Evolutionary conservation across 2,888 invertebrate species (phyloP), one percentile per base, ranked within the genome.

Genomic region (Rosalia funebris): DNA sequence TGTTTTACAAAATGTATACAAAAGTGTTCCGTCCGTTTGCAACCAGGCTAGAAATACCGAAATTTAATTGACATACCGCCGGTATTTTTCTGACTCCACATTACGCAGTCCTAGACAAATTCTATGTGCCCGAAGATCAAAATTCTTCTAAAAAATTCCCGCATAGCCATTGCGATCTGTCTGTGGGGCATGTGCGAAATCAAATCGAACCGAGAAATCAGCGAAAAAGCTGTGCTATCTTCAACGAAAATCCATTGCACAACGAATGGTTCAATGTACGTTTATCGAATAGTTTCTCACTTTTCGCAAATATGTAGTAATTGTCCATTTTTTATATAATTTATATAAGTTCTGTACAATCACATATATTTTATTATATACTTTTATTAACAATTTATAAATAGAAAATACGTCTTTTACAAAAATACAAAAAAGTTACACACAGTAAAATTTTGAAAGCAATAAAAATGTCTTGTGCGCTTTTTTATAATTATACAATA

Each of bases 61-160:
- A 61, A 50, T 45, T 54, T 78, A 79, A 79, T 78, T 79, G 78
- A 79, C 78, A 71, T 68, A 66, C 64, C 65, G 69, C 60, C 71
- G 77, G 76, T 76, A 76, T 75, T 73, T 70, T 65, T 71, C 76
- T 77, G 79, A 77, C 78, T 73, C 71, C 69, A 71, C 76, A 77
- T 77, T 72, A 71, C 75, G 80, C 80, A 80, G 79, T 79, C 79
- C 79, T 80, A 80, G 73, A 78, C 74, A 79, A 78, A 76, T 74
- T 75, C 80, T 81, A 81, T 79, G 79, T 80, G 79, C 79, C 75
- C 76, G 77, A 77, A 77, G 79, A 77, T 74, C 73, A 73, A 62
- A 61, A 73, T 75, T 76, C 74, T 76, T 73, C 71, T 75, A 74
- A 76, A 76, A 76, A 72, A 71, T 73, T 73, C 69, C 75, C 71